phyloP scores from a whole-genome alignment of 2,113 vertebrate species.

The Toxotes chatareus region DNA sequence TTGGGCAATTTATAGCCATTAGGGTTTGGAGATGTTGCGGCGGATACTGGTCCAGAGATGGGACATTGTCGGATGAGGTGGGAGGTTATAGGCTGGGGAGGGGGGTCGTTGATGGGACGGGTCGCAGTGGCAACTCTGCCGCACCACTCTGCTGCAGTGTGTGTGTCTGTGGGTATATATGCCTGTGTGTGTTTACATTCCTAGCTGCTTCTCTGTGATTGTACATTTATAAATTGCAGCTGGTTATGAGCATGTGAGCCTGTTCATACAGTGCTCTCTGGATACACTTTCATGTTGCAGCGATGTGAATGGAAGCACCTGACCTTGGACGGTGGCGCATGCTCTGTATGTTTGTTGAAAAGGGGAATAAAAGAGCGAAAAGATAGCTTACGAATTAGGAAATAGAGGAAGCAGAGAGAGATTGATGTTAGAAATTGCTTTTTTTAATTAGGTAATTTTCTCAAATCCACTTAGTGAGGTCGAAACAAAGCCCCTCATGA shows the following conservation, averaged over 20 bases:
- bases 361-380: not conserved
- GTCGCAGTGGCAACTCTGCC: slow-evolving; percentile 59
- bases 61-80: slow-evolving; percentile 19
- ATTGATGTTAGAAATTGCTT: too few species aligned
- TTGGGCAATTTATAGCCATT: slow-evolving; percentile 5
- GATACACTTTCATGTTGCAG: slow-evolving; percentile 42
- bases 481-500: not conserved
- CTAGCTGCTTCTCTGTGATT: slow-evolving; percentile 2
- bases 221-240: not conserved
- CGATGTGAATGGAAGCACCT: slow-evolving; percentile 62
- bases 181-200: slow-evolving; percentile 22
- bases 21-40: slow-evolving; percentile 6
- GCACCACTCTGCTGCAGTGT: slow-evolving; percentile 78
- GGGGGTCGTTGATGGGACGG: slow-evolving; percentile 56
- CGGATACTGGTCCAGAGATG: slow-evolving; percentile 5
- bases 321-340: slow-evolving; percentile 72
- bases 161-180: slow-evolving; percentile 18
- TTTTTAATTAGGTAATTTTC: not conserved
- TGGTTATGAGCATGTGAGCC: rapidly evolving
- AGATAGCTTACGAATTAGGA: not conserved
- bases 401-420: not conserved
- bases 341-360: slow-evolving; percentile 28
- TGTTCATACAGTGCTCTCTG: not conserved
- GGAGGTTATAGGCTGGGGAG: slow-evolving; percentile 13
- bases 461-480: not conserved